These are phyloP conservation scores for Drosophila subpulchrella DNA, from an alignment of 1,140 invertebrate species.

Conservation along the genomic window DNA sequence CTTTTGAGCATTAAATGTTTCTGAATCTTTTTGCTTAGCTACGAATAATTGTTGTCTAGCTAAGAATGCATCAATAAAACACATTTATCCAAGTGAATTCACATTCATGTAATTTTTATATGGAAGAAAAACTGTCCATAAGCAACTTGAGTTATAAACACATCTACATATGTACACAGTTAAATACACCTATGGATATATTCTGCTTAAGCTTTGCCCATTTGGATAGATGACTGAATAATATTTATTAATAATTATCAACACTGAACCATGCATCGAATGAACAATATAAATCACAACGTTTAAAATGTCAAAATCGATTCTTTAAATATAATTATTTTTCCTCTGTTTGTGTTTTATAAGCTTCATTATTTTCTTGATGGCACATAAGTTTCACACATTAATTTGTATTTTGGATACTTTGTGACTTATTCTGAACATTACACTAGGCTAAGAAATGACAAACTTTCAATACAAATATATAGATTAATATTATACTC, in stretches of 20 bases:
- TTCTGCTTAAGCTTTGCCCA: constrained; percentile 4
- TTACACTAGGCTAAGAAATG: constrained; percentile 46
- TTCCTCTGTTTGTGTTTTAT: constrained; percentile 16
- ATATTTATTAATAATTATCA: constrained; percentile 36
- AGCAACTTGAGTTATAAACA: constrained; percentile 59
- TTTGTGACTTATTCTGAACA: constrained; percentile 40
- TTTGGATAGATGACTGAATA: constrained; percentile 30
- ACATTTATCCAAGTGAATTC: constrained; percentile 69
- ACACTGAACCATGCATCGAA: constrained; percentile 74
- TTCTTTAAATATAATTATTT: constrained; percentile 43
- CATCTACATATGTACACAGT: constrained; percentile 40
- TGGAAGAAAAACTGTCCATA: constrained; percentile 82
- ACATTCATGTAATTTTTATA: constrained; percentile 50
- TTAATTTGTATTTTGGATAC: constrained; percentile 46
- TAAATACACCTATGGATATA: constrained; percentile 37
- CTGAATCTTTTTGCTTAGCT: constrained; percentile 27
- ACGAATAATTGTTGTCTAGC: constrained; percentile 69
- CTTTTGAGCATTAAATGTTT: constrained; percentile 30
- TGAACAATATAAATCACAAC: constrained; percentile 78
- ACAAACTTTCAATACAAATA: constrained; percentile 49
- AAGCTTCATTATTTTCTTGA: constrained; percentile 49
- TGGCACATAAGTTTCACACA: constrained; percentile 80
- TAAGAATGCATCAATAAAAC: constrained; percentile 80
- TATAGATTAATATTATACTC: constrained; percentile 16
- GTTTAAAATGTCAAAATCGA: constrained; percentile 71